These are phyloP conservation scores for Melieria crassipennis DNA, from an alignment of 2,888 invertebrate species.

Conservation along the genomic window DNA sequence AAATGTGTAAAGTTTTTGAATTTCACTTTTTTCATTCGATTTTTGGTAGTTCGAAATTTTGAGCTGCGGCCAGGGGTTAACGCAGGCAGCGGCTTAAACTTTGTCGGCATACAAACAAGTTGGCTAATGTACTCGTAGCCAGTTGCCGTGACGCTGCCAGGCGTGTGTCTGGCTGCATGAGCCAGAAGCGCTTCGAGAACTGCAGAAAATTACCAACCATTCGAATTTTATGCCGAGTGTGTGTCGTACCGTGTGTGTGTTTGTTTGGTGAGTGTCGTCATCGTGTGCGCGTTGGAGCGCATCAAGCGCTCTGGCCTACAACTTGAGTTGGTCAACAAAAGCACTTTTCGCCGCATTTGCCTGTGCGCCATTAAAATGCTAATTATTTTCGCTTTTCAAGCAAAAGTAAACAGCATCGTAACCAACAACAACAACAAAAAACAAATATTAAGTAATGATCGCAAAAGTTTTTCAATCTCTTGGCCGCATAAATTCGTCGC, in stretches of 20 bases:
- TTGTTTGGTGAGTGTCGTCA: conserved; percentile 16
- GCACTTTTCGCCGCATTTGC: neutral
- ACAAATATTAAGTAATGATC: no score
- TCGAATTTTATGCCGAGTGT: no score
- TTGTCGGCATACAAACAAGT: conserved; percentile 26
- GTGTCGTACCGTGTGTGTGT: neutral
- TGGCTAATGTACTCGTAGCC: conserved; percentile 22
- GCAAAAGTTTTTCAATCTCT: no score
- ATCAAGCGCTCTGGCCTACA: conserved; percentile 27
- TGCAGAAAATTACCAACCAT: no score
- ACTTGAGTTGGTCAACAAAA: conserved; percentile 28
- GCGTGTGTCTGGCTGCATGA: no score
- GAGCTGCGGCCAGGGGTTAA: no score
- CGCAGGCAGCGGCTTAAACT: conserved; percentile 10
- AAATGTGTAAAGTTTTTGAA: conserved; percentile 29
- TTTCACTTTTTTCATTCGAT: conserved; percentile 11
- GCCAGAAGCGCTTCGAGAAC: no score
- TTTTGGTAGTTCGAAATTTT: neutral
- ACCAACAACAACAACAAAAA: no score
- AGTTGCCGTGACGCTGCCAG: no score
- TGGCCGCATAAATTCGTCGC: no score
- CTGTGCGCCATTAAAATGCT: conserved; percentile 23
- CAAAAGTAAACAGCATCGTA: no score
- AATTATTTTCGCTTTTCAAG: conserved; percentile 4
- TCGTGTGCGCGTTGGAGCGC: conserved; percentile 22